A percentile compares a stretch with the other conserved stretches of the same genome.
Conservation (phyloP, 2,888 invertebrate genomes). For the Cryptus armator region DNA sequence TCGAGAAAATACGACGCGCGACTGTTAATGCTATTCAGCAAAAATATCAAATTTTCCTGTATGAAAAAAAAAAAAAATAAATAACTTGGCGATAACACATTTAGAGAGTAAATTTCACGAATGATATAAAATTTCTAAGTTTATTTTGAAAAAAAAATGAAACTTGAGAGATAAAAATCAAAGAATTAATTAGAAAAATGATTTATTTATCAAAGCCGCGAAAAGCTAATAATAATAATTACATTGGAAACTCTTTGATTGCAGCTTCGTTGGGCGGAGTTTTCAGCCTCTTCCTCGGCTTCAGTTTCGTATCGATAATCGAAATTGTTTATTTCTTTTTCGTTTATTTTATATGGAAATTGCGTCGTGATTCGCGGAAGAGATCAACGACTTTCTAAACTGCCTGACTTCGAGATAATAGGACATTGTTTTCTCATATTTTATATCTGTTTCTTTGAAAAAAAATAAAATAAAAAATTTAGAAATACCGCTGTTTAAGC, state of each 20-base stretch:
- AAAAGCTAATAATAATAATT: no score
- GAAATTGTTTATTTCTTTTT: conserved; percentile 84
- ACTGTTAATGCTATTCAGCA: not conserved
- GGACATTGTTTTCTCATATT: not conserved
- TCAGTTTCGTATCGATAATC: conserved; percentile 84
- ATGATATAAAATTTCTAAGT: no score
- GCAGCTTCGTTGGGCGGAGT: conserved; percentile 85
- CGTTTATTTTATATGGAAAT: conserved; percentile 66
- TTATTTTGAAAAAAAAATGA: no score
- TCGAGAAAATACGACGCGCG: not conserved
- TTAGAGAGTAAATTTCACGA: no score
- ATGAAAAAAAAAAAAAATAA: not conserved
- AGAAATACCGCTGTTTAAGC: not conserved
- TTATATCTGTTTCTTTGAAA: not conserved
- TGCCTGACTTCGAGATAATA: conserved; percentile 6
- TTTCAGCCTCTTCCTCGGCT: conserved; percentile 85
- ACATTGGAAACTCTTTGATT: conserved; percentile 69
- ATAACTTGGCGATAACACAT: not conserved
- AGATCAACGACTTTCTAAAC: not conserved
- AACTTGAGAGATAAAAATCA: not conserved
- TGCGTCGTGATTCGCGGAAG: conserved; percentile 29
- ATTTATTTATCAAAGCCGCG: conserved; percentile 13
- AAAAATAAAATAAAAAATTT: not conserved
- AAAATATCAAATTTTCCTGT: not conserved
- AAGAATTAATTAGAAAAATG: not conserved